Percentiles rank a stretch among this genome's conserved stretches.
These are phyloP conservation scores for Limnephilus marmoratus DNA, from an alignment of 2,888 invertebrate genomes.

Conservation along the genomic window DNA sequence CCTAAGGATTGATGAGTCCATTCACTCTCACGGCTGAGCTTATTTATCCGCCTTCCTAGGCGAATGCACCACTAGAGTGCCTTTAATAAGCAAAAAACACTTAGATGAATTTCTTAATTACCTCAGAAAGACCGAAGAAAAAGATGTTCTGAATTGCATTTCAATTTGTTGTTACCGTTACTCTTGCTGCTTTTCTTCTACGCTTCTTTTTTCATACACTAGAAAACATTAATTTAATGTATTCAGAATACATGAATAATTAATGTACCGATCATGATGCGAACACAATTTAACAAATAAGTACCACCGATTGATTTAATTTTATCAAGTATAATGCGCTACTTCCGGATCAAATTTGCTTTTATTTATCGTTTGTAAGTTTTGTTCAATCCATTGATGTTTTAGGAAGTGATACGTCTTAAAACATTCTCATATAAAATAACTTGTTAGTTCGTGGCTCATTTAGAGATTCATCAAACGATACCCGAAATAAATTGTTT, in stretches of 20 bases:
- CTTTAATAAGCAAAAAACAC: background rate
- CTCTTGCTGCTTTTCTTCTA: constrained; percentile 10
- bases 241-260: background rate
- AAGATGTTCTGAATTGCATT: constrained; percentile 4
- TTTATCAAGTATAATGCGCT: background rate
- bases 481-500: background rate
- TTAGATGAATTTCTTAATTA: constrained; percentile 16
- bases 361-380: background rate
- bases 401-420: constrained; percentile 8
- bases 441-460: background rate
- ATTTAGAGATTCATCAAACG: background rate
- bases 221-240: background rate
- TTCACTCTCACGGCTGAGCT: background rate
- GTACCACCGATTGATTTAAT: background rate
- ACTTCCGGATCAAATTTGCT: constrained; percentile 14
- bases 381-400: background rate
- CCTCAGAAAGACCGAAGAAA: background rate
- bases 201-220: background rate
- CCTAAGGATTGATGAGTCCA: constrained; percentile 2
- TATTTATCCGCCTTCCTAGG: background rate
- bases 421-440: background rate
- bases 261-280: background rate
- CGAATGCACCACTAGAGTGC: background rate
- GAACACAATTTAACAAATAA: background rate
- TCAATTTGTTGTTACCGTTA: constrained; percentile 3